phyloP scores from a whole-genome alignment of 2,113 vertebrate species.

The Hassar affinis region DNA sequence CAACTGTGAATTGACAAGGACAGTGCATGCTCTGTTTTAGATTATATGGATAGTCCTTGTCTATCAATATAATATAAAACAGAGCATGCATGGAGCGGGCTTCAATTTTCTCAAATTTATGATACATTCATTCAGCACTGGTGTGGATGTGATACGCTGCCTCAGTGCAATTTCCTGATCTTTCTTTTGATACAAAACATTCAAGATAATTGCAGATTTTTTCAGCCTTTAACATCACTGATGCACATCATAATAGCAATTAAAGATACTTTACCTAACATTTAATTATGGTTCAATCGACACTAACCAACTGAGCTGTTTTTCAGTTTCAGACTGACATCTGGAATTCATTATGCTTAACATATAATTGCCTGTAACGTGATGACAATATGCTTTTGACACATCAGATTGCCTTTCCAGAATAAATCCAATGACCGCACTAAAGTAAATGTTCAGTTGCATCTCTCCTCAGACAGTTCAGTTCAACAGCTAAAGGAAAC shows the following conservation, averaged over 20 bases:
- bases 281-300: background rate
- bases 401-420: background rate
- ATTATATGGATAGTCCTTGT: too few relatives aligned
- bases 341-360: constrained; percentile 13
- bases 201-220: background rate
- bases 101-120: background rate
- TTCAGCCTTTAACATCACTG: background rate
- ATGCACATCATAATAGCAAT: background rate
- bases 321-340: background rate
- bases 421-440: background rate
- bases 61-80: background rate
- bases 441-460: background rate
- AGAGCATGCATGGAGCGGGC: background rate
- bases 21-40: too few relatives aligned
- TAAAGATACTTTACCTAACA: background rate
- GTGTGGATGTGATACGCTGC: background rate
- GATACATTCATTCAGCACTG: background rate
- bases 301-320: background rate
- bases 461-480: constrained; percentile 5
- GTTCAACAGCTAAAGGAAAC: constrained; percentile 28
- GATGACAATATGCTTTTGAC: constrained; percentile 5
- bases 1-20: background rate
- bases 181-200: background rate
- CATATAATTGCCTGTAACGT: background rate
- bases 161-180: background rate